Conservation (phyloP, 1,140 invertebrate genomes). For the Rhagoletis zephyria region DNA sequence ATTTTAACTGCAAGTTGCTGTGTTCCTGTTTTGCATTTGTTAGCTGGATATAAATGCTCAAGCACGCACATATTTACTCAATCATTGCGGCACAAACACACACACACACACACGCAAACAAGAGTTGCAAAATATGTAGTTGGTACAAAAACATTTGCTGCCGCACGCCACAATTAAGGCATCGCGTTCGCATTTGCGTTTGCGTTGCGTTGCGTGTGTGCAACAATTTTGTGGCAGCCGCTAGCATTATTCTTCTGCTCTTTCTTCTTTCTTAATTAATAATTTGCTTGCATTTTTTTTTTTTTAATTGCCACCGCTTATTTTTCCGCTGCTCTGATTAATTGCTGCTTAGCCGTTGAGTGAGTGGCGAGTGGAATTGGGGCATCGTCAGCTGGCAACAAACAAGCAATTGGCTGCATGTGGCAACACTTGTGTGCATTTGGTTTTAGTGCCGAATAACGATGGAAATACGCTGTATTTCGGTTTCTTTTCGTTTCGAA, state of each 20-base stretch:
- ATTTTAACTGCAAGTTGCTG: background rate
- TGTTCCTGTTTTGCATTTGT: too few relatives aligned
- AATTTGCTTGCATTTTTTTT: background rate
- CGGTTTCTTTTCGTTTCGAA: too few relatives aligned
- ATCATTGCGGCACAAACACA: background rate
- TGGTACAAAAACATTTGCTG: background rate
- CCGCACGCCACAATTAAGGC: background rate
- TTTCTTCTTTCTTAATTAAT: background rate
- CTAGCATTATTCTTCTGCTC: background rate
- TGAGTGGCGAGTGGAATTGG: background rate
- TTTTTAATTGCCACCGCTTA: slow-evolving; percentile 1
- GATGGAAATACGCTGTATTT: too few relatives aligned
- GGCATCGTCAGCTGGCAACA: background rate
- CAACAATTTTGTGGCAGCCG: background rate
- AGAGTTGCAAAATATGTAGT: background rate
- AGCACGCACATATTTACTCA: slow-evolving; percentile 27
- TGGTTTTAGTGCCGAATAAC: too few relatives aligned
- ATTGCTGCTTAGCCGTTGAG: background rate
- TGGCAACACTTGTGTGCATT: background rate
- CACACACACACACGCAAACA: background rate
- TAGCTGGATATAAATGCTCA: background rate
- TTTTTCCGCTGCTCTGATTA: background rate
- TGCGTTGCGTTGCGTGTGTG: background rate
- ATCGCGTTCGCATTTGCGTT: too few relatives aligned
- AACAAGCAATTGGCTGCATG: background rate